These are phyloP conservation scores for Liparis tanakae DNA, from an alignment of 2,797 vertebrate species.

Conservation along the genomic window DNA sequence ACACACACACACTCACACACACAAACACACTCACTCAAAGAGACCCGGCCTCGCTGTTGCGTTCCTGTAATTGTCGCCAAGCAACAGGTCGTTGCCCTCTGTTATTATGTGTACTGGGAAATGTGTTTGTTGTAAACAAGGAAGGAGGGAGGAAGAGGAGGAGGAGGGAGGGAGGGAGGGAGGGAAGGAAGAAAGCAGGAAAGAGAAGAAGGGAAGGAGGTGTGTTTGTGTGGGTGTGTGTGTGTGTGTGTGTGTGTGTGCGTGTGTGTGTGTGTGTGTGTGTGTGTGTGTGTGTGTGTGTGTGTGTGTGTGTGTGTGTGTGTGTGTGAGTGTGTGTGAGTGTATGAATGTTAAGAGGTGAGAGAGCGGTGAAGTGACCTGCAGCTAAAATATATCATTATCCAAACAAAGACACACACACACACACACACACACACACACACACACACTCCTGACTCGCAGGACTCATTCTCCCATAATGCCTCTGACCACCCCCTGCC, in stretches of 20 bases:
- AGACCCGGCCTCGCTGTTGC: constrained; percentile 24
- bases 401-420: constrained; percentile 58
- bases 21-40: constrained; percentile 33
- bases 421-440: too few species aligned
- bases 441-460: constrained; percentile 26
- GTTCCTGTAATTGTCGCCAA: constrained; percentile 67
- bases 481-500: constrained; percentile 53
- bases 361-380: constrained; percentile 43
- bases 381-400: constrained; percentile 71
- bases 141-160: constrained; percentile 17
- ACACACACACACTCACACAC: constrained; percentile 8
- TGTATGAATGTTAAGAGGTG: constrained; percentile 43
- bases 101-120: constrained; percentile 70
- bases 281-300: neutral
- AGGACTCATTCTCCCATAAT: constrained; percentile 70
- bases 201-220: constrained; percentile 17
- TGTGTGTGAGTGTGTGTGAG: too few species aligned
- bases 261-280: too few species aligned
- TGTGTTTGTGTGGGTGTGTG: neutral
- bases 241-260: too few species aligned
- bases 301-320: too few species aligned
- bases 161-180: constrained; percentile 11
- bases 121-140: constrained; percentile 72
- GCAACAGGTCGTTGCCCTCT: constrained; percentile 68
- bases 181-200: constrained; percentile 1